phyloP scores from a whole-genome alignment of 1,140 invertebrate species.

The Ditylenchus dipsaci region DNA sequence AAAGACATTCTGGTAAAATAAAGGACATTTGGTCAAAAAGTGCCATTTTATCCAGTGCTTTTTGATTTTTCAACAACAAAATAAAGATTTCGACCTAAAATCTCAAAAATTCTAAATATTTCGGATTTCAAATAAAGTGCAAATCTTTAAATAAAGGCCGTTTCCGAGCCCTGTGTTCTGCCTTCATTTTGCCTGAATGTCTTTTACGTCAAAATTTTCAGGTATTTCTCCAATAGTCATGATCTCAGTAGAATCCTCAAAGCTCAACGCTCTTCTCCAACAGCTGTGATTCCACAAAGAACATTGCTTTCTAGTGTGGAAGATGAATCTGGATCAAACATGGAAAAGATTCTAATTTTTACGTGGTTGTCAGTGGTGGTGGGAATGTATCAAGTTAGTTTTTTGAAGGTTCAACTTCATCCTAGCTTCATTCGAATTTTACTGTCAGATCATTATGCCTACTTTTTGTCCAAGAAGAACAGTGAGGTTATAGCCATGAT shows the following conservation, averaged over 20 bases:
- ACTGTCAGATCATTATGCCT: slow-evolving; percentile 45
- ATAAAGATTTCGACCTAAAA: no score
- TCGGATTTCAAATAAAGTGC: background rate
- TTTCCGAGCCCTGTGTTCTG: no score
- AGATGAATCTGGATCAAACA: background rate
- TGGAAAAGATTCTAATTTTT: slow-evolving; percentile 22
- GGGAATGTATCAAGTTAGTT: slow-evolving; percentile 39
- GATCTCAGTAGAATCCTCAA: background rate
- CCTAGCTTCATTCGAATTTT: background rate
- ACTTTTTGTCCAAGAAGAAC: slow-evolving; percentile 16
- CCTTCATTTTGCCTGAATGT: no score
- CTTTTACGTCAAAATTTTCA: no score
- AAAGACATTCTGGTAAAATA: no score
- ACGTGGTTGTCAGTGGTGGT: slow-evolving; percentile 39
- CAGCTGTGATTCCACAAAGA: slow-evolving; percentile 2
- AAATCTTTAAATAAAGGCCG: background rate
- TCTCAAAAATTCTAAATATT: no score
- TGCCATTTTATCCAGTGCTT: no score
- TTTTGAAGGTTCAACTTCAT: slow-evolving; percentile 1
- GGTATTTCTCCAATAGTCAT: background rate
- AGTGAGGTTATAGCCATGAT: slow-evolving; percentile 37
- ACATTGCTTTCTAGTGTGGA: background rate
- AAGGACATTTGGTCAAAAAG: no score
- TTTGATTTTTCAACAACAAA: no score
- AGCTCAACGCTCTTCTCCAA: slow-evolving; percentile 4